These are phyloP conservation scores for Amphipyra tragopoginis DNA, from an alignment of 2,888 invertebrate species.

Conservation along the genomic window DNA sequence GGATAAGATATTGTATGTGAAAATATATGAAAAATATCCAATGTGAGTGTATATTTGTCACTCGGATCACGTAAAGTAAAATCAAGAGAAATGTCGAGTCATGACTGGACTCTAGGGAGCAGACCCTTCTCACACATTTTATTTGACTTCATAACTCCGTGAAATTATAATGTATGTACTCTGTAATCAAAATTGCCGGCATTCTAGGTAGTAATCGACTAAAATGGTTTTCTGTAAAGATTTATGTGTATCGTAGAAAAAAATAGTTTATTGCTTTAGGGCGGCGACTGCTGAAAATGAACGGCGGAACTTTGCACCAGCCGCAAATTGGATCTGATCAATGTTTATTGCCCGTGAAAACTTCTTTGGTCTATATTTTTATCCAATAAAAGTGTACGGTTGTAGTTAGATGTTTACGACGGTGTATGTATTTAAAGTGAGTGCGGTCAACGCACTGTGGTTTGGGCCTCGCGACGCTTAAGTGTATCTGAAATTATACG, in stretches of 20 bases:
- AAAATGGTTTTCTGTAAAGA: constrained; percentile 18
- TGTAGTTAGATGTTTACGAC: constrained; percentile 33
- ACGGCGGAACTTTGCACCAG: constrained; percentile 22
- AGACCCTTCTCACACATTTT: constrained; percentile 48
- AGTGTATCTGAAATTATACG: constrained; percentile 42
- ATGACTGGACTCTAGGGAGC: constrained; percentile 40
- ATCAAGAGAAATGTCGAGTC: constrained; percentile 41
- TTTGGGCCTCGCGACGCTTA: constrained; percentile 16
- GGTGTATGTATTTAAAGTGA: constrained; percentile 37
- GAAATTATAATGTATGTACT: constrained; percentile 42
- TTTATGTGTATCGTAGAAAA: constrained; percentile 31
- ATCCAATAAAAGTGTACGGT: constrained; percentile 14
- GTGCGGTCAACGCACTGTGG: constrained; percentile 45
- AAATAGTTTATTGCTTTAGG: constrained; percentile 16
- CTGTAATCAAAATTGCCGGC: constrained; percentile 22
- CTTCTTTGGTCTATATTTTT: constrained; percentile 32
- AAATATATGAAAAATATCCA: constrained; percentile 31
- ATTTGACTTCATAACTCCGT: constrained; percentile 45
- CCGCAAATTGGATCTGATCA: constrained; percentile 41
- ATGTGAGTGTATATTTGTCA: constrained; percentile 36
- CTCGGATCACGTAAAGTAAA: constrained; percentile 31
- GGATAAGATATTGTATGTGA: constrained; percentile 42
- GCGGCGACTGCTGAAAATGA: constrained; percentile 21
- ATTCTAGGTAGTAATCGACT: constrained; percentile 14
- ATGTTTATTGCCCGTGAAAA: constrained; percentile 36